These are phyloP conservation scores for Colostygia pectinataria DNA, from an alignment of 2,888 invertebrate species.

Conservation along the genomic window DNA sequence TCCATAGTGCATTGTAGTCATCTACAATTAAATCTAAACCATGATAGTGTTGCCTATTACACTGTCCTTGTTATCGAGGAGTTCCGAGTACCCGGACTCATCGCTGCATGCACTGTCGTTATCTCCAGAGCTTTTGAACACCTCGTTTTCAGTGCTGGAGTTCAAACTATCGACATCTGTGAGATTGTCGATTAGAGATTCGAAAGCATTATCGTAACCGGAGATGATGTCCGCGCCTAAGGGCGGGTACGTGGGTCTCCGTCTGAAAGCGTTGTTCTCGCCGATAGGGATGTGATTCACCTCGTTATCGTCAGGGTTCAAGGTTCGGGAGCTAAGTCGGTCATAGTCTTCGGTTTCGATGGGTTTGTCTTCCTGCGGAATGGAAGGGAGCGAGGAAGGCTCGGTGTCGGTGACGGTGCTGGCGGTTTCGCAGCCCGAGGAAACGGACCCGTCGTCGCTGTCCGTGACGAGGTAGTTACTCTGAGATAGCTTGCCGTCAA, in stretches of 20 bases:
- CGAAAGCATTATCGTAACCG: slow-evolving; percentile 66
- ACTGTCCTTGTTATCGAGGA: slow-evolving; percentile 81
- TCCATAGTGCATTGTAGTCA: slow-evolving; percentile 30
- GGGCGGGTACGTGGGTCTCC: slow-evolving; percentile 76
- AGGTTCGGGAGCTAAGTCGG: slow-evolving; percentile 47
- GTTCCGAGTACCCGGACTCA: slow-evolving; percentile 95
- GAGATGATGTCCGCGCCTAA: slow-evolving; percentile 57
- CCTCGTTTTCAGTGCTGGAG: slow-evolving; percentile 74
- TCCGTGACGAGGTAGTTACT: slow-evolving; percentile 84
- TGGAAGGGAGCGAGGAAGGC: slow-evolving; percentile 73
- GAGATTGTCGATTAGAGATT: slow-evolving; percentile 70
- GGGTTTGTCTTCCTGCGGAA: slow-evolving; percentile 64
- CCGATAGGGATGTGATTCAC: slow-evolving; percentile 77
- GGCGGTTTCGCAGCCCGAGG: slow-evolving; percentile 91
- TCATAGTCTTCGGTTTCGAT: slow-evolving; percentile 61
- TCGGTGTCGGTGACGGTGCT: slow-evolving; percentile 86
- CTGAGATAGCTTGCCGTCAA: slow-evolving; percentile 60
- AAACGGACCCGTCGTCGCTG: slow-evolving; percentile 89
- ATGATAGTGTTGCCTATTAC: slow-evolving; percentile 77
- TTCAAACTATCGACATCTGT: slow-evolving; percentile 68
- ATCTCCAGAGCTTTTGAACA: slow-evolving; percentile 81
- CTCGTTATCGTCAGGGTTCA: slow-evolving; percentile 56
- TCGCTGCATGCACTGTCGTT: slow-evolving; percentile 93
- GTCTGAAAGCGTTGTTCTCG: slow-evolving; percentile 69
- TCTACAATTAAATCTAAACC: slow-evolving; percentile 45